Base-by-base conservation (phyloP, 2,113 vertebrate species). In the Strigops habroptila region DNA sequence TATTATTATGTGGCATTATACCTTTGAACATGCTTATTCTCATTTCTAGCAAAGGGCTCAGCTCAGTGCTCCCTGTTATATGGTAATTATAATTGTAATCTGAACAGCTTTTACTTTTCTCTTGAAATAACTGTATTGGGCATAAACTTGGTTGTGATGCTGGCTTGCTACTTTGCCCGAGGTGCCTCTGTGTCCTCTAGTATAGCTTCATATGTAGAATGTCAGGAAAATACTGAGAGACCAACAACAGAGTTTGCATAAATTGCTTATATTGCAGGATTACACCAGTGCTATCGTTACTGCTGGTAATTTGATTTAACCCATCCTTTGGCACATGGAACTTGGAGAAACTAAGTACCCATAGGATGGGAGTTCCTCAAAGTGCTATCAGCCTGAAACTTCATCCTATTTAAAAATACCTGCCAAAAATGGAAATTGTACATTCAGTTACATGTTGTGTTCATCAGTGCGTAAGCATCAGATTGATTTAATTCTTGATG, bases 1-100 rank as follows among this genome's bases (percentile, higher is more conserved):
- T 93, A 70, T 95, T 88, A 95, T 96, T 97, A 96, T 94, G 90
- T 80, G 30, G 88, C 82, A 96, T 97, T 96, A 95, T 79, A 96
- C 10, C 14, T 91, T 64, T 63, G 76, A 94, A 93, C 65, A 35
- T 90, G 91, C 49, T 70, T 93, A 78, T 82, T 94, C 84, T 92
- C 82, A 68, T 83, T 93, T 49, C 87, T 77, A 92, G 95, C 75
- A 90, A 93, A 97, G 75, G 75, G 91, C 73, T 96, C 79, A 88
- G 76, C 62, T 91, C 91, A 43, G 43, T 59, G 83, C 81, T 92
- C 91, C 53, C 82, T 86, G 69, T 86, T 95, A 93, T 75, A 96
- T 91, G 89, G 69, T 97, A 96, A 97, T 94, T 95, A 30, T 74
- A 96, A 82, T 67, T 74, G 75, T 91, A 93, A 94, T 86, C 69